Base-by-base conservation (phyloP, 1,140 invertebrate species). In the Zaprionus lachaisei region DNA sequence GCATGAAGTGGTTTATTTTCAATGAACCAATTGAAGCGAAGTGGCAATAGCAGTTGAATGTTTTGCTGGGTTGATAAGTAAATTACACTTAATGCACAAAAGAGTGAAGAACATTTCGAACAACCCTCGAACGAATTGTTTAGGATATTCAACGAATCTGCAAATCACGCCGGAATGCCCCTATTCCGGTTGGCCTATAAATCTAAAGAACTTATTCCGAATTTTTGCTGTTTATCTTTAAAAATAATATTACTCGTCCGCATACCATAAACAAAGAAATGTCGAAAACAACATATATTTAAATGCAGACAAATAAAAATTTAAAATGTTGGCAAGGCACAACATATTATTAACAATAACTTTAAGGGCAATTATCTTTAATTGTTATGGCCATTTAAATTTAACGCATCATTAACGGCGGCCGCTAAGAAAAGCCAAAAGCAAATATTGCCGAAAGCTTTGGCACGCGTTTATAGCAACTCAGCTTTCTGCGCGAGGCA, bases 351-450 rank as follows among this genome's bases (percentile, higher is more conserved):
- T 80, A 79, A 81, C 81, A 90, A 90, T 90, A 90, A 90, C 77
- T 90, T 90, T 24, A 85, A 82, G 74, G 67, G 73, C 81, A 81
- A 90, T 90, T 90, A 90, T 72, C 85, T 70, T 90, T 90, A 90
- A 90, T 90, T 85, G 85, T 90, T 81, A 90, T 90, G 57, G 81
- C 85, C 85, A 89, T 89, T 89, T 89, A 89, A 89, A 89, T 89
- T 90, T 90, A 89, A 89, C 85, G 85, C 85, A 90, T 90, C 85
- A 89, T 89, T 89, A 89, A 89, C 81, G 37, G 31, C 44, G 60
- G 17, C 38, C 54, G 26, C 26, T 20, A 67, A 78, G 41, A 55
- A 79, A 31, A 57, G 37, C 6, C 63, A 55, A 41, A 64, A 49
- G 38, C 49, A 75, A 76, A 72, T 55, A 71, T 44, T 70, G 54